Evolutionary conservation across 2,797 vertebrate species (phyloP).

Genomic region (Ceryle rudis): DNA sequence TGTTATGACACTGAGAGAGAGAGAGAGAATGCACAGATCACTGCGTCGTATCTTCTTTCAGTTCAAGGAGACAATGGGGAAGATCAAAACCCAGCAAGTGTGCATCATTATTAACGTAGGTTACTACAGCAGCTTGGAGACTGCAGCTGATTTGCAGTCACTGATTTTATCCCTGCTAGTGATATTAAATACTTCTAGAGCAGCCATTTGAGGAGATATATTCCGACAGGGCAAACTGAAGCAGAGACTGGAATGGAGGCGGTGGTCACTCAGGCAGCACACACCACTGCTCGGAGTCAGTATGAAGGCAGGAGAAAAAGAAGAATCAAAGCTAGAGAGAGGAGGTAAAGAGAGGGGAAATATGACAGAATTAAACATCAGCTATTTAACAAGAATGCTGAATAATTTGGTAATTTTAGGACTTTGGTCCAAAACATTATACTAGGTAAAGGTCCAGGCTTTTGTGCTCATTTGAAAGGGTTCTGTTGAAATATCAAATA

Average conservation of each 20-base stretch:
- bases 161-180: background rate
- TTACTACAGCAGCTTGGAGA: background rate
- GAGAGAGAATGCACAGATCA: background rate
- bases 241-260: background rate
- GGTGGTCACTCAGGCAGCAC: background rate
- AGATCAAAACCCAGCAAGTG: background rate
- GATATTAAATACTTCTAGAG: background rate
- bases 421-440: background rate
- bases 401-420: background rate
- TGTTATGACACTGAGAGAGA: background rate
- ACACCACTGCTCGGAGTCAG: background rate
- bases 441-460: background rate
- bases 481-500: background rate
- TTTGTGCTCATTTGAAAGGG: background rate
- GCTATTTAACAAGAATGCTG: background rate
- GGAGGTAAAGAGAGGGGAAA: background rate
- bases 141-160: background rate
- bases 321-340: background rate
- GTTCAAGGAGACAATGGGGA: background rate
- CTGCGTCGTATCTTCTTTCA: background rate
- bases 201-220: background rate
- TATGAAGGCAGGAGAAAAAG: background rate
- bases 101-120: background rate
- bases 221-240: background rate
- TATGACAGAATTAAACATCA: background rate